Evolutionary conservation across 2,797 vertebrate genomes (phyloP).

Genomic region (Danio choprae): DNA sequence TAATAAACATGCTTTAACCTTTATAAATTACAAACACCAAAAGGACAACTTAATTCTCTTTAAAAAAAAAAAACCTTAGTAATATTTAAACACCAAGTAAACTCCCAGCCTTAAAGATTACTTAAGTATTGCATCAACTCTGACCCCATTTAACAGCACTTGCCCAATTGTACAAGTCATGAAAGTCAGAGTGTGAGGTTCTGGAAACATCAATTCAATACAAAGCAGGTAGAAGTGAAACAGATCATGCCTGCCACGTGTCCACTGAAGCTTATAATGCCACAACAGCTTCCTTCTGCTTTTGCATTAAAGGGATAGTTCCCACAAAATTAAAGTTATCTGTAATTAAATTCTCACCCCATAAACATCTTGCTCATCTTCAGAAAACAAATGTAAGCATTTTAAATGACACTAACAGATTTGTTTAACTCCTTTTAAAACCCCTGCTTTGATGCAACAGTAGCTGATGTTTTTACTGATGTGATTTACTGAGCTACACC

Average conservation of each 20-base stretch:
- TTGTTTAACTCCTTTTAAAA: too few species aligned
- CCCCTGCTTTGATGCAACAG: too few species aligned
- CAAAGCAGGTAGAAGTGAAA: constrained; percentile 51
- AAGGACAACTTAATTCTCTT: not conserved
- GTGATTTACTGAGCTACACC: too few species aligned
- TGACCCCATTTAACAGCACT: not conserved
- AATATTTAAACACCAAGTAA: not conserved
- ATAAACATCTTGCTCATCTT: not conserved
- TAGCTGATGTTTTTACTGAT: too few species aligned
- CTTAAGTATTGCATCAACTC: constrained; percentile 24
- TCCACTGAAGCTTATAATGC: constrained; percentile 34
- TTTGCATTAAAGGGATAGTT: not conserved
- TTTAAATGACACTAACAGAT: not conserved
- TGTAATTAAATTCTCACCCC: not conserved
- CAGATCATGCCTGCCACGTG: constrained; percentile 62
- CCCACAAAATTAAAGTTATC: not conserved
- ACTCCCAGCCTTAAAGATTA: not conserved
- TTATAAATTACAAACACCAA: not conserved
- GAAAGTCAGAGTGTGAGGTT: constrained; percentile 3
- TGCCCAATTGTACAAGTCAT: not conserved
- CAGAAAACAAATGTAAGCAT: not conserved
- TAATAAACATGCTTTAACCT: not conserved
- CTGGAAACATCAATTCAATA: constrained; percentile 53
- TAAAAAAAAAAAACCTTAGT: not conserved
- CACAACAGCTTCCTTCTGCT: constrained; percentile 46